phyloP scores from a whole-genome alignment of 2,797 vertebrate genomes.

The Leptodactylus fallax region DNA sequence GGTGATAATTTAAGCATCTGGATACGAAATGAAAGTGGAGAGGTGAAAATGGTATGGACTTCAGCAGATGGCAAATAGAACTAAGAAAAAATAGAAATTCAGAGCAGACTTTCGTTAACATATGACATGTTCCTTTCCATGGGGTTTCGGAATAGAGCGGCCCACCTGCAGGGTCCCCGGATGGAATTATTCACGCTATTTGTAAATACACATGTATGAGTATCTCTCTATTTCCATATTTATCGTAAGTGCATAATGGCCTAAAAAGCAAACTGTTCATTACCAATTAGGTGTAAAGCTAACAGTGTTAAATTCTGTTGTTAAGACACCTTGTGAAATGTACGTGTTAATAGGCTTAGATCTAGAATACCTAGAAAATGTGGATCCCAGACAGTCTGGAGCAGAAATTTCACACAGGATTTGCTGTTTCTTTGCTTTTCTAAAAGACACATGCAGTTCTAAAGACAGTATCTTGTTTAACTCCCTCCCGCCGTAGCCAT shows the following conservation, averaged over 20 bases:
- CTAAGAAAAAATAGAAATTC: neutral
- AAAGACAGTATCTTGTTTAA: neutral
- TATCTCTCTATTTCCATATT: neutral
- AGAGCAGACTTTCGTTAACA: neutral
- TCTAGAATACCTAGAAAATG: constrained; percentile 8
- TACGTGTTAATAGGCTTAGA: constrained; percentile 25
- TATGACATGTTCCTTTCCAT: neutral
- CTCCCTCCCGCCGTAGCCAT: no score
- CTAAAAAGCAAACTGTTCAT: constrained; percentile 33
- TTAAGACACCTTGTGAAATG: constrained; percentile 20
- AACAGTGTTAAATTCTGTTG: constrained; percentile 36
- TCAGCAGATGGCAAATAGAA: constrained; percentile 39
- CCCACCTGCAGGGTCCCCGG: neutral
- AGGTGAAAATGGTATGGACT: constrained; percentile 52
- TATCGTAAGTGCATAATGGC: neutral
- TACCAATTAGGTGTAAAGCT: constrained; percentile 31
- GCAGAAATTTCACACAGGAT: neutral
- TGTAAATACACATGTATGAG: neutral
- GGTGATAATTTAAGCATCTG: constrained; percentile 51
- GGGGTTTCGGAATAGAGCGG: neutral
- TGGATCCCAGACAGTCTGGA: neutral
- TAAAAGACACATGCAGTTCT: neutral
- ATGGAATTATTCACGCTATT: neutral
- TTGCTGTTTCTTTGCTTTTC: neutral
- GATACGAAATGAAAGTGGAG: constrained; percentile 29